phyloP scores from a whole-genome alignment of 2,888 invertebrate genomes.

The Parnassius smintheus region DNA sequence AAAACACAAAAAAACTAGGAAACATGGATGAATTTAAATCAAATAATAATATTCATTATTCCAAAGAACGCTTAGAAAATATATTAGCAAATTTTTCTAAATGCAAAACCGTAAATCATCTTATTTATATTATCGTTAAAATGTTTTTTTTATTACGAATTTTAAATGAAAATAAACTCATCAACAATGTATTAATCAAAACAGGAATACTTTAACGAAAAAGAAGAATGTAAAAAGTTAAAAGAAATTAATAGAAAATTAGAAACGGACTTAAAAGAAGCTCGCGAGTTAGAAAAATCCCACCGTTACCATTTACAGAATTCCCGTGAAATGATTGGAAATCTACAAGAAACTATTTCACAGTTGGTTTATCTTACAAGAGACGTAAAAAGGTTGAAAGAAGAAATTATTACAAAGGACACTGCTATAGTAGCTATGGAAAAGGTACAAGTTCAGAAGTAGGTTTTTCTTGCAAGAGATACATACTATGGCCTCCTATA shows the following conservation, averaged over 20 bases:
- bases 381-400: constrained; percentile 62
- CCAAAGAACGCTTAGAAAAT: constrained; percentile 52
- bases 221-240: constrained; percentile 57
- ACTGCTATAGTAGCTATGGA: constrained; percentile 45
- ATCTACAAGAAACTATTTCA: constrained; percentile 70
- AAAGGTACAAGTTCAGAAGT: constrained; percentile 43
- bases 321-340: constrained; percentile 71
- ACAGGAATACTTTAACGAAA: constrained; percentile 58
- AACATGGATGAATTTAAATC: no score
- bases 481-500: no score
- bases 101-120: constrained; percentile 60
- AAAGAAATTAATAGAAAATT: constrained; percentile 58
- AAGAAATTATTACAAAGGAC: constrained; percentile 55
- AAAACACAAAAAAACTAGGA: no score
- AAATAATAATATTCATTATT: constrained; percentile 33
- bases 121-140: not conserved
- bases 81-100: constrained; percentile 55
- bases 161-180: constrained; percentile 6
- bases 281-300: constrained; percentile 66
- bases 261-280: constrained; percentile 60
- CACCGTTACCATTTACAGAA: constrained; percentile 66
- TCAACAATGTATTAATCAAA: constrained; percentile 4
- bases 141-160: not conserved
- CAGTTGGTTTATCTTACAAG: constrained; percentile 68
- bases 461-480: no score